phyloP scores from a whole-genome alignment of 1,140 invertebrate species.

The Pogonomyrmex californicus region DNA sequence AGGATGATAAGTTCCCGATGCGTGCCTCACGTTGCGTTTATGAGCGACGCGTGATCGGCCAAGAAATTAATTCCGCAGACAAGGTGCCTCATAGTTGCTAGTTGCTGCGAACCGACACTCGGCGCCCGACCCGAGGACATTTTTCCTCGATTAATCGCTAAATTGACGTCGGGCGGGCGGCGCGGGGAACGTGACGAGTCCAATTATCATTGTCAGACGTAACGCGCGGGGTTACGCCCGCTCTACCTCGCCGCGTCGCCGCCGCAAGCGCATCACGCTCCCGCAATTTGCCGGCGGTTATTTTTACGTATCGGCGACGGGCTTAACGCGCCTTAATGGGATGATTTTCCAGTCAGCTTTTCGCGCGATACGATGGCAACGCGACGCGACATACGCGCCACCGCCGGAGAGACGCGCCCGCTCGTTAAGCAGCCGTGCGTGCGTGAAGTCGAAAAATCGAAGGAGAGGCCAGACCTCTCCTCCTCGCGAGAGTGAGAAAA shows the following conservation, averaged over 20 bases:
- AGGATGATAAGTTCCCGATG: slow-evolving; percentile 7
- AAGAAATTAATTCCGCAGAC: slow-evolving; percentile 65
- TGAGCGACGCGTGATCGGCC: slow-evolving; percentile 47
- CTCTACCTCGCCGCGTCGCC: background rate
- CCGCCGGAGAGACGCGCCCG: slow-evolving; percentile 53
- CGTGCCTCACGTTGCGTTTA: slow-evolving; percentile 29
- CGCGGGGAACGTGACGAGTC: slow-evolving; percentile 66
- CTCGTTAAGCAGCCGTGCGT: slow-evolving; percentile 68
- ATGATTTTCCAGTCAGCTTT: slow-evolving; percentile 75
- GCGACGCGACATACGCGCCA: slow-evolving; percentile 40
- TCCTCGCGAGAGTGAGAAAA: slow-evolving; percentile 31
- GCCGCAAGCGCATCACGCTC: slow-evolving; percentile 58
- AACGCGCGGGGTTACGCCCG: slow-evolving; percentile 50
- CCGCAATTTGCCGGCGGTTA: slow-evolving; percentile 56
- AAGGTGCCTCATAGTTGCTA: slow-evolving; percentile 35
- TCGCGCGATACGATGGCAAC: slow-evolving; percentile 28
- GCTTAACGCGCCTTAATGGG: slow-evolving; percentile 72
- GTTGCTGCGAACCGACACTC: background rate
- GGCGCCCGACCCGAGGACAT: slow-evolving; percentile 51
- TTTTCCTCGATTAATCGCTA: slow-evolving; percentile 67
- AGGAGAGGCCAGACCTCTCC: slow-evolving; percentile 12
- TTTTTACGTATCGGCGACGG: slow-evolving; percentile 45
- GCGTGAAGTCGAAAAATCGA: slow-evolving; percentile 72
- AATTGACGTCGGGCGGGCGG: slow-evolving; percentile 59
- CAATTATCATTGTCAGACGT: slow-evolving; percentile 73